Conservation (phyloP, 2,113 vertebrate species). For the Oreochromis spilurus region DNA sequence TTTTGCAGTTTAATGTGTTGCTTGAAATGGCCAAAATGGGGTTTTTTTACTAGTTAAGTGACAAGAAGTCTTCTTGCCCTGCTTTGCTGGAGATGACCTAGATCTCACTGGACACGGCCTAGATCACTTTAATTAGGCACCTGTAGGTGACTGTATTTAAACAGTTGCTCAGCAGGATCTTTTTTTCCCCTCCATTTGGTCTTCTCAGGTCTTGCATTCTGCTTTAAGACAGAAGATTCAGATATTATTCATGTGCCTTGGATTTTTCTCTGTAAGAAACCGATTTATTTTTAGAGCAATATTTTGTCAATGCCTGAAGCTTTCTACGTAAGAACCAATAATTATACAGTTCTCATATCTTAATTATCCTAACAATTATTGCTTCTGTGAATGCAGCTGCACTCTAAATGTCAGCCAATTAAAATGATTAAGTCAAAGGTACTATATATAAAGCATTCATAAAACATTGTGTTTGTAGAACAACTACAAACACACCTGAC, state of each 20-base stretch:
- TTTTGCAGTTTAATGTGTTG: neutral
- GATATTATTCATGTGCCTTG: neutral
- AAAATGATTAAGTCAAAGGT: neutral
- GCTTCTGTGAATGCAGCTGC: neutral
- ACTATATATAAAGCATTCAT: neutral
- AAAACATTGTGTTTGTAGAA: neutral
- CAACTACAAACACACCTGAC: neutral
- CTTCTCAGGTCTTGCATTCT: neutral
- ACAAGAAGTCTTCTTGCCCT: neutral
- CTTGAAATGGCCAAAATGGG: neutral
- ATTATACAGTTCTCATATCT: neutral
- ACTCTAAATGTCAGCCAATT: neutral
- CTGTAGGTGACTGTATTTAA: neutral
- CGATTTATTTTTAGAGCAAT: neutral
- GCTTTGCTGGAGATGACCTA: constrained; percentile 5
- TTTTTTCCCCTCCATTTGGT: neutral
- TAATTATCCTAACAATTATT: constrained; percentile 3
- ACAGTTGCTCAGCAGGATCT: neutral
- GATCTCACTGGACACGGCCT: constrained; percentile 18
- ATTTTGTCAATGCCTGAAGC: neutral
- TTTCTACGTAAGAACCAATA: neutral
- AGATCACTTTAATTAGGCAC: constrained; percentile 1
- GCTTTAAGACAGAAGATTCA: neutral
- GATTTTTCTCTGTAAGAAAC: neutral
- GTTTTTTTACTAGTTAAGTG: neutral